phyloP scores from a whole-genome alignment of 2,797 vertebrate species.

The Pangasius krempfi region DNA sequence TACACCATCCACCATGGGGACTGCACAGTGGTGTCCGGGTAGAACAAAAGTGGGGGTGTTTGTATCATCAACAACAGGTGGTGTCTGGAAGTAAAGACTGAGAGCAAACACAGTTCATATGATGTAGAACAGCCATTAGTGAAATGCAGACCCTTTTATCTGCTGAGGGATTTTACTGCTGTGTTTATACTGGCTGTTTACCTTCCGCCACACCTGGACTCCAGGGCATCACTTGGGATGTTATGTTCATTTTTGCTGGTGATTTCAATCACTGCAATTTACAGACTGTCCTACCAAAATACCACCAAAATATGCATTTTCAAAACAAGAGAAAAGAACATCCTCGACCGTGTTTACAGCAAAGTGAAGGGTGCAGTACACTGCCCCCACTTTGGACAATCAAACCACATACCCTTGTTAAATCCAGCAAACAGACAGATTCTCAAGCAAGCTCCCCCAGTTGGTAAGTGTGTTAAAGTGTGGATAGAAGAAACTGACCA shows the following conservation, averaged over 20 bases:
- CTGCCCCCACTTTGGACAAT: not conserved
- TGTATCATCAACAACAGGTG: not conserved
- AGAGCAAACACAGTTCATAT: not conserved
- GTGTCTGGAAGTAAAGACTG: not conserved
- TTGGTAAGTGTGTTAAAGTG: conserved; percentile 3
- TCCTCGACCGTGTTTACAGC: not conserved
- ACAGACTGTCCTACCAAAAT: not conserved
- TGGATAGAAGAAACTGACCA: not conserved
- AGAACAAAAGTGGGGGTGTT: not conserved
- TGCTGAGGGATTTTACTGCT: not conserved
- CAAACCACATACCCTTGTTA: conserved; percentile 23
- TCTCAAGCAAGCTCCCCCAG: not conserved
- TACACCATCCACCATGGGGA: not conserved
- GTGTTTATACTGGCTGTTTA: too few relatives aligned
- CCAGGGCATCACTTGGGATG: not conserved
- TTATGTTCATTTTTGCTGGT: not conserved
- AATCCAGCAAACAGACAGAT: not conserved
- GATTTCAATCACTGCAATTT: not conserved
- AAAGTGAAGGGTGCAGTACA: not conserved
- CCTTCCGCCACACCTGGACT: not conserved
- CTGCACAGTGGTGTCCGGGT: not conserved
- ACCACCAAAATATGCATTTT: not conserved
- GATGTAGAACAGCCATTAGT: not conserved
- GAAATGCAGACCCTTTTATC: not conserved
- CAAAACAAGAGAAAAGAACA: not conserved